These are phyloP conservation scores for Nannobrachium achirus DNA, from an alignment of 2,113 vertebrate genomes.

Conservation along the genomic window DNA sequence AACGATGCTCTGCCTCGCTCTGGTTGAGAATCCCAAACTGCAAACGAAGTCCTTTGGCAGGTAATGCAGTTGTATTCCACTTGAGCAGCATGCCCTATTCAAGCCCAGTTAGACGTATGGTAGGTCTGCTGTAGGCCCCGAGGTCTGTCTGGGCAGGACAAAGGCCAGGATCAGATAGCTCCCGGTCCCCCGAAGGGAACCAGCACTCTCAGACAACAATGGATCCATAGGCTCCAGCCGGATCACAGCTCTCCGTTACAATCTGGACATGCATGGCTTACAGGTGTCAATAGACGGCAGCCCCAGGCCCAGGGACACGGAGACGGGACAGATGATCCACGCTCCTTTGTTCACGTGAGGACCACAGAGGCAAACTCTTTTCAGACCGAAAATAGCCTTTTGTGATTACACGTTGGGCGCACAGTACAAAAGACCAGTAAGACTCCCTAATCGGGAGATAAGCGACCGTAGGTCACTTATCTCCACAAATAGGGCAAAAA, in stretches of 20 bases:
- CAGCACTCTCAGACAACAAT: slow-evolving; percentile 22
- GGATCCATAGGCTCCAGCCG: slow-evolving; percentile 29
- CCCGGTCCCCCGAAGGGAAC: not conserved
- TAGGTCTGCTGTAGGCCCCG: not conserved
- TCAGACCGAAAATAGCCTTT: slow-evolving; percentile 13
- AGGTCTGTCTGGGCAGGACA: slow-evolving; percentile 32
- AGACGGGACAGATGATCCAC: slow-evolving; percentile 35
- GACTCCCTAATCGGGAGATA: too few species aligned
- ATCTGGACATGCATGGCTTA: slow-evolving; percentile 14
- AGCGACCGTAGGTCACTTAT: too few species aligned
- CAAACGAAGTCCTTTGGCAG: too few species aligned
- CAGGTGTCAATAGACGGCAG: slow-evolving; percentile 34
- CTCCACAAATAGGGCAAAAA: too few species aligned
- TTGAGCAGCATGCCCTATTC: too few species aligned
- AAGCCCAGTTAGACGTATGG: not conserved
- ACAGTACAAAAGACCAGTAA: slow-evolving; percentile 10
- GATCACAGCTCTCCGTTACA: slow-evolving; percentile 7
- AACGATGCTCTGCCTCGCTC: not conserved
- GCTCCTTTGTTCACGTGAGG: slow-evolving; percentile 27
- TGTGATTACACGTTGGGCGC: not conserved
- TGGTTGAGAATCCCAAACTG: too few species aligned
- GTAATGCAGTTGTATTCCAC: too few species aligned
- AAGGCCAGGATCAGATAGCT: slow-evolving; percentile 46
- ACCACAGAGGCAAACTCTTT: slow-evolving; percentile 6
- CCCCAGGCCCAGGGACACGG: slow-evolving; percentile 1